A percentile compares a stretch with the other conserved stretches of the same genome.
Evolutionary conservation across 2,113 vertebrate species (phyloP).

Genomic region (Meleagris gallopavo): DNA sequence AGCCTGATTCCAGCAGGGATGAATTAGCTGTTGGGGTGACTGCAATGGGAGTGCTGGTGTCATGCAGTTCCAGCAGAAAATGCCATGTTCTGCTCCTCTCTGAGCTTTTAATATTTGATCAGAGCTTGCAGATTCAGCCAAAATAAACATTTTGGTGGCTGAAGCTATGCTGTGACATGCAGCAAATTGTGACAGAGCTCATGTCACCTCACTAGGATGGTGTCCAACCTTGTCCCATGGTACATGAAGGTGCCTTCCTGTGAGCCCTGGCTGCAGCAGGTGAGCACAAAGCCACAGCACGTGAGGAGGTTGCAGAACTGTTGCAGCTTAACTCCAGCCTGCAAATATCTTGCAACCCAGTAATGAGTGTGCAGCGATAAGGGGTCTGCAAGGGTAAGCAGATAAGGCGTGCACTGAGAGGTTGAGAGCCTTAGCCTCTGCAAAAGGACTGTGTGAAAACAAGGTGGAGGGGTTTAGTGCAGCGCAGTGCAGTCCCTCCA

Average conservation of each 20-base stretch:
- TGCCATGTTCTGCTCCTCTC: accelerated
- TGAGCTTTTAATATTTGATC: not conserved
- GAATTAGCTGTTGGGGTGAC: not conserved
- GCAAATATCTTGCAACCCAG: not conserved
- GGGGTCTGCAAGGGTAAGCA: accelerated
- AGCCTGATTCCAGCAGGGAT: not conserved
- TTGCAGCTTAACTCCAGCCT: accelerated
- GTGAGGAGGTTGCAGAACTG: not conserved
- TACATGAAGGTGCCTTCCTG: not conserved
- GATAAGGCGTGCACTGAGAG: not conserved
- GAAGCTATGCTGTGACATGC: not conserved
- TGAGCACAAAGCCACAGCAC: accelerated
- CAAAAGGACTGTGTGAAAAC: not conserved
- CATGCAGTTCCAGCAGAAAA: not conserved
- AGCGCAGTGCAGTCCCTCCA: accelerated
- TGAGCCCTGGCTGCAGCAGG: not conserved
- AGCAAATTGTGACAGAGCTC: not conserved
- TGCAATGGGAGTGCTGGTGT: accelerated
- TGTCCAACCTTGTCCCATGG: not conserved
- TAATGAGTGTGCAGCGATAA: accelerated
- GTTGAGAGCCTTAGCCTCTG: not conserved
- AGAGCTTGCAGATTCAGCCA: not conserved
- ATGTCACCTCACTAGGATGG: not conserved
- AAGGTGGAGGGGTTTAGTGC: not conserved
- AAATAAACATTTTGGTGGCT: not conserved